Percentiles rank a stretch among this genome's conserved stretches.
Conservation (phyloP, 2,888 invertebrate genomes). For the Eurytoma adleriae region DNA sequence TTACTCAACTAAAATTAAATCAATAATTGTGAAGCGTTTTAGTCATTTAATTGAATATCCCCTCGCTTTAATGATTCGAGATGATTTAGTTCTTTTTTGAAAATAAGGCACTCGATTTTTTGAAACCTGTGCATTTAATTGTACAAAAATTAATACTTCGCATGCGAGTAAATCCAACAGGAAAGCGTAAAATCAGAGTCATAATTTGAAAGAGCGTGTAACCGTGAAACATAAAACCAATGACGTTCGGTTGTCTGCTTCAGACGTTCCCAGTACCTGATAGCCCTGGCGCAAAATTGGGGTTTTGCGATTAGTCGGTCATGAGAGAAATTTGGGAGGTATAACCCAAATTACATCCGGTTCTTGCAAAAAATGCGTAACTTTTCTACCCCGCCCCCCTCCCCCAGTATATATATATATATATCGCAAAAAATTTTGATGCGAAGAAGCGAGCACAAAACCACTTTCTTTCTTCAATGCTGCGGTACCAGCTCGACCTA, state of each 20-base stretch:
- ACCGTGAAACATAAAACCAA: constrained; percentile 12
- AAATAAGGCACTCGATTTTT: too few relatives aligned
- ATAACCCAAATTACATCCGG: constrained; percentile 16
- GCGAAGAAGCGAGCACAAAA: background rate
- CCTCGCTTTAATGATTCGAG: too few relatives aligned
- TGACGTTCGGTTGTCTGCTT: background rate
- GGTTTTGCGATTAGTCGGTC: constrained; percentile 33
- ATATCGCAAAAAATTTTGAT: background rate
- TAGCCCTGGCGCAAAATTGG: constrained; percentile 13
- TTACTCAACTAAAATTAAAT: too few relatives aligned
- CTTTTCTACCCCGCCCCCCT: background rate
- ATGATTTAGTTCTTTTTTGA: too few relatives aligned
- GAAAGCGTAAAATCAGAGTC: too few relatives aligned
- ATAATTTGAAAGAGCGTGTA: background rate
- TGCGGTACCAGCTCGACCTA: too few relatives aligned
- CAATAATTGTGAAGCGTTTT: too few relatives aligned
- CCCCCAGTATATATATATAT: background rate
- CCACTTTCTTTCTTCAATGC: constrained; percentile 9
- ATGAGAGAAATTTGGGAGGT: constrained; percentile 31
- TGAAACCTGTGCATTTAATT: too few relatives aligned
- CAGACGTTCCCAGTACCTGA: background rate
- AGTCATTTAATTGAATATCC: too few relatives aligned
- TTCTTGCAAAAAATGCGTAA: background rate
- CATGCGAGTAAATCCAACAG: too few relatives aligned
- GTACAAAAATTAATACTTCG: background rate